Conservation (phyloP, 1,140 invertebrate species). For the Kradibia gibbosae region DNA sequence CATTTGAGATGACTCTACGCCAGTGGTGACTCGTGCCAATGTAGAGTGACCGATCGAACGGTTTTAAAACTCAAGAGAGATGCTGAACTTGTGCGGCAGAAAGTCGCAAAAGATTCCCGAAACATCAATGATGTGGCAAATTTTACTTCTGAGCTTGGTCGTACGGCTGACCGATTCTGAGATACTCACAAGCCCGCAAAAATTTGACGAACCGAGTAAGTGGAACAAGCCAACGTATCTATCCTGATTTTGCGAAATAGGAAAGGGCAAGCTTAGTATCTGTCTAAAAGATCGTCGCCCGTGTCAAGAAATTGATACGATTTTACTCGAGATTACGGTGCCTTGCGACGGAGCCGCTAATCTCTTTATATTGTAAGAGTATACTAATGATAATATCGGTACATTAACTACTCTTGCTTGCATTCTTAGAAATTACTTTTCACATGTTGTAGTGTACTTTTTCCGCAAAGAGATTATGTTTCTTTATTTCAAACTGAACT, state of each 20-base stretch:
- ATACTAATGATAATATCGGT: too few species aligned
- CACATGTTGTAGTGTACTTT: too few species aligned
- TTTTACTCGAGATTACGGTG: too few species aligned
- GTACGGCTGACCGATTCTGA: slow-evolving; percentile 58
- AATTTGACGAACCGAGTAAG: slow-evolving; percentile 63
- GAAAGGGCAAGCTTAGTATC: neutral
- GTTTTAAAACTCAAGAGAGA: neutral
- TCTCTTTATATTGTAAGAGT: too few species aligned
- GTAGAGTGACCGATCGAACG: neutral
- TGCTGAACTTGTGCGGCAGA: neutral
- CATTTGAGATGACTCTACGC: too few species aligned
- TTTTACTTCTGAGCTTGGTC: slow-evolving; percentile 56
- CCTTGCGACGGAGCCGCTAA: too few species aligned
- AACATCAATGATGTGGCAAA: slow-evolving; percentile 53
- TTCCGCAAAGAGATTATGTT: too few species aligned
- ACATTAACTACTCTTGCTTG: too few species aligned
- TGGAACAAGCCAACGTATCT: slow-evolving; percentile 35
- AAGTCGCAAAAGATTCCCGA: neutral
- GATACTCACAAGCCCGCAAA: slow-evolving; percentile 49
- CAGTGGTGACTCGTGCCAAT: neutral
- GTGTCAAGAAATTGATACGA: too few species aligned
- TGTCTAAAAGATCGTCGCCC: neutral
- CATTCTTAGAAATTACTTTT: too few species aligned
- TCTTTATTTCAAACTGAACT: too few species aligned
- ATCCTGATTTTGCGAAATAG: too few species aligned